A percentile compares a stretch with the other conserved stretches of the same genome.
Evolutionary conservation across 2,797 vertebrate genomes (phyloP).

Genomic region (Rousettus madagascariensis): DNA sequence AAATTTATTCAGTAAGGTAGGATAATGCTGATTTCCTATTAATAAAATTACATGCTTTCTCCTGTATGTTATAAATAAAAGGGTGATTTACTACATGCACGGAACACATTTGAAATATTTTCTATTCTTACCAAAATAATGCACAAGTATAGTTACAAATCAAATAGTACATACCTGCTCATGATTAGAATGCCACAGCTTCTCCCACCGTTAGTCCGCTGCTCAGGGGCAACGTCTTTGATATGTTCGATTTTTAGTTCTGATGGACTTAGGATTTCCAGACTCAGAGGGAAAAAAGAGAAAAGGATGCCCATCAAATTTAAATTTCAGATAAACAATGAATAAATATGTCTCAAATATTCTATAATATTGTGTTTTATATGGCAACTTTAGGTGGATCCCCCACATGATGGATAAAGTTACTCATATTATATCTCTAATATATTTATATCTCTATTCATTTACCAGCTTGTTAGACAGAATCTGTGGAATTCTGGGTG

Average conservation of each 20-base stretch:
- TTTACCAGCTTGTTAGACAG: neutral
- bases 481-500: neutral
- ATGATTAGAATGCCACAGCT: neutral
- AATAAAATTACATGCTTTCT: neutral
- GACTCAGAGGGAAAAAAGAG: neutral
- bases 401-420: neutral
- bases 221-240: neutral
- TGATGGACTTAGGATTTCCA: neutral
- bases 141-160: neutral
- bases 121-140: conserved; percentile 20
- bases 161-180: neutral
- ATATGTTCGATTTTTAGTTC: neutral
- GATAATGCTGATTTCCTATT: neutral
- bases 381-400: neutral
- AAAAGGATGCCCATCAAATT: neutral
- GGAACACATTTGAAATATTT: neutral
- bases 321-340: neutral
- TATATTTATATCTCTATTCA: neutral
- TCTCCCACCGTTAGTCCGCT: neutral
- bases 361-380: conserved; percentile 3
- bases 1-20: neutral
- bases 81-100: neutral
- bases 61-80: neutral
- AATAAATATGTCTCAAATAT: neutral
- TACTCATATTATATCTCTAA: neutral